Conservation (phyloP, 2,888 invertebrate genomes). For the Listrodromus nycthemerus region DNA sequence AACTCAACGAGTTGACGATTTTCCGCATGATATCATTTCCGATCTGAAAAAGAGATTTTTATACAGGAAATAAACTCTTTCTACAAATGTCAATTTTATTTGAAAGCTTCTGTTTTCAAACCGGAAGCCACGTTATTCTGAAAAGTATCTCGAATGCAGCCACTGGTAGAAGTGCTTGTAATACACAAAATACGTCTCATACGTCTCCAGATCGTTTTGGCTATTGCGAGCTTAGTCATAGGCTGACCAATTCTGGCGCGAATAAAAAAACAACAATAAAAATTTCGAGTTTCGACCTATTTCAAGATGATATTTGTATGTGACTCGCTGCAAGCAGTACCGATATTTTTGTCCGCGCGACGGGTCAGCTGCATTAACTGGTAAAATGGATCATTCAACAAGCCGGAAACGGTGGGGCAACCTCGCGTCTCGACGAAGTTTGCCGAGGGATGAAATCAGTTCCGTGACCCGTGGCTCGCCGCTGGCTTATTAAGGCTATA, state of each 20-base stretch:
- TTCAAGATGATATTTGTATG: background rate
- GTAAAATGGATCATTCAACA: conserved; percentile 21
- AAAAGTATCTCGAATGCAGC: too few relatives aligned
- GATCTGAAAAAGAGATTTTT: too few relatives aligned
- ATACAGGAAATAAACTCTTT: too few relatives aligned
- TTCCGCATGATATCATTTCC: too few relatives aligned
- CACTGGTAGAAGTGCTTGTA: too few relatives aligned
- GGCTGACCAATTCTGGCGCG: background rate
- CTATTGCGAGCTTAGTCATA: background rate
- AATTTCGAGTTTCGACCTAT: background rate
- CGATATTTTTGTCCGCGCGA: background rate
- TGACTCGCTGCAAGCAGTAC: background rate
- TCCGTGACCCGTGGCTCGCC: conserved; percentile 67
- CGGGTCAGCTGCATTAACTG: conserved; percentile 12
- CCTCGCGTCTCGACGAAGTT: conserved; percentile 56
- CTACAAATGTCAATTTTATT: too few relatives aligned
- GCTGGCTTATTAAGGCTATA: conserved; percentile 75
- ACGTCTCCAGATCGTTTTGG: too few relatives aligned
- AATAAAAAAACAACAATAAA: background rate
- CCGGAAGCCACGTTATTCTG: too few relatives aligned
- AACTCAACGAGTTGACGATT: too few relatives aligned
- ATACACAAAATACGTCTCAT: too few relatives aligned
- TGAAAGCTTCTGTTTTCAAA: too few relatives aligned
- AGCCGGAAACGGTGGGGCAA: conserved; percentile 4
- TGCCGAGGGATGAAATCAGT: conserved; percentile 68